Evolutionary conservation across 2,888 invertebrate genomes (phyloP), one percentile per base, ranked within the genome.

Genomic region (Hyppa rectilinea): DNA sequence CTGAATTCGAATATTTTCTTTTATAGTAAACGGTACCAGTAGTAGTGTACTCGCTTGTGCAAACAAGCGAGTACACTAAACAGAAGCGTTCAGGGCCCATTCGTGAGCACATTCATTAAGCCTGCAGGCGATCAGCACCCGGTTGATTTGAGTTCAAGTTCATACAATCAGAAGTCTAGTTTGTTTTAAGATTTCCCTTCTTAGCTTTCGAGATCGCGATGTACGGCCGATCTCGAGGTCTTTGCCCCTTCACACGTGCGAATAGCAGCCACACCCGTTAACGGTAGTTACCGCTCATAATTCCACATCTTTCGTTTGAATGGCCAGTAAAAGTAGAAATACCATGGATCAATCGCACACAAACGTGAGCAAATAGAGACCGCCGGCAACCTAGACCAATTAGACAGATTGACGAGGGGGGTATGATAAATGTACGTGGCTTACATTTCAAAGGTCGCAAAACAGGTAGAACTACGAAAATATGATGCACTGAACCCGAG

Each of bases 191-290:
- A 73, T 72, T 79, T 81, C 62, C 69, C 56, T 70, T 73, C 61
- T 50, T 72, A 74, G 72, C 43, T 75, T 80, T 79, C 52, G 71
- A 80, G 73, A 80, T 79, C 40, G 61, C 75, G 53, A 79, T 80
- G 87, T 88, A 86, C 87, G 87, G 88, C 87, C 82, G 86, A 86
- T 86, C 83, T 82, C 80, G 88, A 84, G 93, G 92, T 92, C 92
- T 88, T 91, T 92, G 91, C 90, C 92, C 87, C 85, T 71, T 78
- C 82, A 87, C 91, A 92, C 91, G 91, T 91, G 91, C 92, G 87
- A 92, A 91, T 89, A 87, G 87, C 83, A 82, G 88, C 86, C 92
- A 87, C 92, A 89, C 92, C 92, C 90, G 84, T 92, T 86, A 93
- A 93, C 93, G 93, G 93, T 88, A 90, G 87, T 85, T 81, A 83